A percentile compares a stretch with the other conserved stretches of the same genome.
Evolutionary conservation across 1,140 invertebrate species (phyloP).

Genomic region (Ceratina japonica): DNA sequence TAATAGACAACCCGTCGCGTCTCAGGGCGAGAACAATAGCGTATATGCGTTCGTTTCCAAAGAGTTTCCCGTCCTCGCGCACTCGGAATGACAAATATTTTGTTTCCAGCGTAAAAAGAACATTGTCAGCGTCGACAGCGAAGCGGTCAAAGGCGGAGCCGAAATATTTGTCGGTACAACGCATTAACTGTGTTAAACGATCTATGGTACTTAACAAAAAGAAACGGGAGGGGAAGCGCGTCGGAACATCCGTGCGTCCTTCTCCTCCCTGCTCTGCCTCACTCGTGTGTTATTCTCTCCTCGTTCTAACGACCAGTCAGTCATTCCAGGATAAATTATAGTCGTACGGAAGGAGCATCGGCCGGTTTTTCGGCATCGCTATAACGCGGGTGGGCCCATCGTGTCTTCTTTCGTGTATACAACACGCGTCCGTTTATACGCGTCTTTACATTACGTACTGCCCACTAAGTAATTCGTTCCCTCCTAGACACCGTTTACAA

Average conservation of each 20-base stretch:
- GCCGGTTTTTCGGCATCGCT: constrained; percentile 69
- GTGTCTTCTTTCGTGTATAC: constrained; percentile 57
- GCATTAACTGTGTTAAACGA: background rate
- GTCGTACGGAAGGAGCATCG: constrained; percentile 72
- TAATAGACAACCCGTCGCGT: constrained; percentile 1
- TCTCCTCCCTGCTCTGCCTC: background rate
- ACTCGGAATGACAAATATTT: constrained; percentile 4
- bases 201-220: too few relatives aligned
- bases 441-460: background rate
- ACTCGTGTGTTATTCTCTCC: background rate
- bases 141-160: background rate
- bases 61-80: background rate
- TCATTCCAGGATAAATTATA: constrained; percentile 74
- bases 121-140: background rate
- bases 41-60: background rate
- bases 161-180: background rate
- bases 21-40: constrained; percentile 6
- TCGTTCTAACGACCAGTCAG: constrained; percentile 69
- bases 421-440: constrained; percentile 22
- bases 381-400: constrained; percentile 70
- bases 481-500: background rate
- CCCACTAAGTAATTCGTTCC: constrained; percentile 16
- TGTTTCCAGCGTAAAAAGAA: background rate
- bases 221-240: constrained; percentile 18
- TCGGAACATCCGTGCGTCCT: background rate